These are phyloP conservation scores for Lydus trimaculatus DNA, from an alignment of 2,888 invertebrate species.

Conservation along the genomic window DNA sequence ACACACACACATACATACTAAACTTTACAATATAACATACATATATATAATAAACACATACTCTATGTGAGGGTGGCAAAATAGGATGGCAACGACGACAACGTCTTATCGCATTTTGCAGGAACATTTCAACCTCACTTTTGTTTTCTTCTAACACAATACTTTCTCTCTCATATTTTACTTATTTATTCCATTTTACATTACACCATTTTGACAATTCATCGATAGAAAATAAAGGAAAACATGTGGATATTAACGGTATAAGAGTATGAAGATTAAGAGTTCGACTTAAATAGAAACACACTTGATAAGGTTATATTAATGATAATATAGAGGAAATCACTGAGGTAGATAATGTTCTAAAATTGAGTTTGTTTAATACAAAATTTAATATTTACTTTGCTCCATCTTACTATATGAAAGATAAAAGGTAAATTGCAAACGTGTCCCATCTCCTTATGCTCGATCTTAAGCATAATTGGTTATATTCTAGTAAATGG, in stretches of 20 bases:
- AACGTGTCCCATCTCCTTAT: background rate
- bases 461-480: background rate
- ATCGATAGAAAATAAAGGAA: background rate
- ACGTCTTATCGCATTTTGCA: constrained; percentile 50
- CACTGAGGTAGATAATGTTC: constrained; percentile 28
- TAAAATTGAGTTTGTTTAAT: constrained; percentile 38
- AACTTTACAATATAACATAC: background rate
- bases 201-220: constrained; percentile 34
- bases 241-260: background rate
- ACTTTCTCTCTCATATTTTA: constrained; percentile 42
- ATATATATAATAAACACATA: background rate
- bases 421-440: background rate
- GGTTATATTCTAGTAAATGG: background rate
- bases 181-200: constrained; percentile 47
- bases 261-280: background rate
- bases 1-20: background rate
- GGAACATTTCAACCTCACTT: constrained; percentile 42
- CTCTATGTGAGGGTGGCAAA: constrained; percentile 31
- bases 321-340: constrained; percentile 22
- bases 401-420: constrained; percentile 4
- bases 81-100: constrained; percentile 18
- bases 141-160: constrained; percentile 40
- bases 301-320: too few species aligned
- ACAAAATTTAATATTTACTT: constrained; percentile 39
- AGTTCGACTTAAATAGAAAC: background rate